Percentiles rank a stretch among this genome's conserved stretches.
Evolutionary conservation across 2,888 invertebrate species (phyloP).

Genomic region (Artemia sinica): DNA sequence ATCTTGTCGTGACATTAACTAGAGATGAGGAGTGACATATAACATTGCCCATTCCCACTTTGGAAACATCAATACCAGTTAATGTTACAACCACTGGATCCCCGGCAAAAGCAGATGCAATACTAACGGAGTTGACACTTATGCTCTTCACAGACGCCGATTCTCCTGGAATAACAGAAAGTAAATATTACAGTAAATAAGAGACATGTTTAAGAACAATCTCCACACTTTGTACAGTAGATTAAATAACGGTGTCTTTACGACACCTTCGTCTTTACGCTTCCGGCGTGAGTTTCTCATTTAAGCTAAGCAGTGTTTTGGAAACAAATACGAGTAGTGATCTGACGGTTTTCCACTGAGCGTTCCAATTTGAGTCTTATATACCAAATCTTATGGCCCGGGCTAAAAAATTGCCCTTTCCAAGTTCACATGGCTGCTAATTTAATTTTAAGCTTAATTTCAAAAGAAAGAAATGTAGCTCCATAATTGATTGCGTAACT

Average conservation of each 20-base stretch:
- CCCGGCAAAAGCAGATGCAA: slow-evolving; percentile 70
- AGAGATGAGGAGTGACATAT: slow-evolving; percentile 64
- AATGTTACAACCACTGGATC: slow-evolving; percentile 73
- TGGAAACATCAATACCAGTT: slow-evolving; percentile 63
- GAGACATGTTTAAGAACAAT: slow-evolving; percentile 16
- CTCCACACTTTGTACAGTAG: too few species aligned
- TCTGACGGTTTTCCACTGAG: too few species aligned
- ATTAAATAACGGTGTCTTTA: too few species aligned
- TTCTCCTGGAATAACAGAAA: slow-evolving; percentile 22
- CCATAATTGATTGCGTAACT: slow-evolving; percentile 24
- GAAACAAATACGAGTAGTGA: too few species aligned
- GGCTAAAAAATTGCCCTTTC: too few species aligned
- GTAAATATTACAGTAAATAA: slow-evolving; percentile 31
- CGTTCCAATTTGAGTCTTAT: too few species aligned
- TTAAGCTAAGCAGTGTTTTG: too few species aligned
- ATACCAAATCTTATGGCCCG: too few species aligned
- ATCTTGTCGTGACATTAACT: slow-evolving; percentile 58
- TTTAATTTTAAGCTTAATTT: too few species aligned
- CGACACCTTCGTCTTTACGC: too few species aligned
- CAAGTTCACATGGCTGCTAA: too few species aligned
- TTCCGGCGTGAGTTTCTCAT: too few species aligned
- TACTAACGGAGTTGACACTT: slow-evolving; percentile 50
- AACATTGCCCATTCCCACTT: slow-evolving; percentile 60
- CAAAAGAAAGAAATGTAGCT: slow-evolving; percentile 18
- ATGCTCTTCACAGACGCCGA: slow-evolving; percentile 28